Conservation (phyloP, 2,888 invertebrate species). For the Dryococelus australis region DNA sequence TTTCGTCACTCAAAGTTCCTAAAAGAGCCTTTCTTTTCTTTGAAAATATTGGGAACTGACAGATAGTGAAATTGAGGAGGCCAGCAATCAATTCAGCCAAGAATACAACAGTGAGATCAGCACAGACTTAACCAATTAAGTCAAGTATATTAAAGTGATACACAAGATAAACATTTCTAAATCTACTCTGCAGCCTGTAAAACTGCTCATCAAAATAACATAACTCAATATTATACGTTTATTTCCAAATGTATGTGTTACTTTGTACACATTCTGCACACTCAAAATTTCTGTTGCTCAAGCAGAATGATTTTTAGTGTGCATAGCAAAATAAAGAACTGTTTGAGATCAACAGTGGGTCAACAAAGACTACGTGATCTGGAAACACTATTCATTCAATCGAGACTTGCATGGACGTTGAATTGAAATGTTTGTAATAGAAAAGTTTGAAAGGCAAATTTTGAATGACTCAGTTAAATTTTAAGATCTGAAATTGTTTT, state of each 20-base stretch:
- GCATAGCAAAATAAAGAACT: conserved; percentile 17
- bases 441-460: not conserved
- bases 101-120: conserved; percentile 21
- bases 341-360: not conserved
- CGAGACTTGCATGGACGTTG: not conserved
- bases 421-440: not conserved
- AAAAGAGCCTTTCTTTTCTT: conserved; percentile 17
- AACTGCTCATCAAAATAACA: conserved; percentile 11
- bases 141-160: conserved; percentile 13
- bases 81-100: not conserved
- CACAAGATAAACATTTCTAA: not conserved
- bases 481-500: too few species aligned
- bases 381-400: not conserved
- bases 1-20: not conserved
- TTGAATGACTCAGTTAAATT: not conserved
- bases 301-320: not conserved
- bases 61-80: conserved; percentile 11
- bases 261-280: not conserved
- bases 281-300: not conserved
- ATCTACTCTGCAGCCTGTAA: conserved; percentile 18
- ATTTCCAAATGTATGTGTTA: conserved; percentile 10
- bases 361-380: conserved; percentile 11
- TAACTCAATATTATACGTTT: not conserved
- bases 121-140: conserved; percentile 16
- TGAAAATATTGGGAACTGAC: conserved; percentile 1